Evolutionary conservation across 1,140 invertebrate genomes (phyloP), one percentile per base, ranked within the genome.

Genomic region (Drosophila novamexicana): DNA sequence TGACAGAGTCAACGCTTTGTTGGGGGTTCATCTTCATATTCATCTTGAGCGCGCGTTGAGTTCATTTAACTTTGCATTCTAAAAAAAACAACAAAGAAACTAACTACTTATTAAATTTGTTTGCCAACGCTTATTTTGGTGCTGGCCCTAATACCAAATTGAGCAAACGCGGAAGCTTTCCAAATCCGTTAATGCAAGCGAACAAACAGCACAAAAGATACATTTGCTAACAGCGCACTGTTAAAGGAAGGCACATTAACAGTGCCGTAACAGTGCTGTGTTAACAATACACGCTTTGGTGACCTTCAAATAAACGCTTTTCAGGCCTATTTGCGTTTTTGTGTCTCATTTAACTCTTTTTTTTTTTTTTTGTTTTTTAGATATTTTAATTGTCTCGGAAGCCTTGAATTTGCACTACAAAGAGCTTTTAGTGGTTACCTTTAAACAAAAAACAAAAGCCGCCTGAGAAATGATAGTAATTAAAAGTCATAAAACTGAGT

Each of bases 21-120:
- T 80, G 57, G 76, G 29, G 44, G 39, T 61, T 58, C 63, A 40
- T 45, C 63, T 77, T 49, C 58, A 22, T 22, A 32, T 62, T 74
- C 52, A 59, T 52, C 75, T 74, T 45, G 68, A 66, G 71, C 22
- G 47, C 42, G 40, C 65, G 64, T 63, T 29, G 74, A 83, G 83
- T 86, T 88, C 84, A 45, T 89, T 88, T 90, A 88, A 88, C 84
- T 90, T 78, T 88, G 84, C 59, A 77, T 85, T 69, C 45, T 50
- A 81, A 79, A 78, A 79, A 70, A 53, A 64, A 56, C 14, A 18
- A 18, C 18, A 18, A 18, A 77, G 40, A 39, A 45, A 32, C 61
- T 39, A 37, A 42, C 53, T 50, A 58, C 65, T 53, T 73, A 44
- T 61, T 74, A 65, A 61, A 58, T 77, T 77, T 81, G 56, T 58